phyloP scores from a whole-genome alignment of 2,797 vertebrate genomes.

The Amazona ochrocephala region DNA sequence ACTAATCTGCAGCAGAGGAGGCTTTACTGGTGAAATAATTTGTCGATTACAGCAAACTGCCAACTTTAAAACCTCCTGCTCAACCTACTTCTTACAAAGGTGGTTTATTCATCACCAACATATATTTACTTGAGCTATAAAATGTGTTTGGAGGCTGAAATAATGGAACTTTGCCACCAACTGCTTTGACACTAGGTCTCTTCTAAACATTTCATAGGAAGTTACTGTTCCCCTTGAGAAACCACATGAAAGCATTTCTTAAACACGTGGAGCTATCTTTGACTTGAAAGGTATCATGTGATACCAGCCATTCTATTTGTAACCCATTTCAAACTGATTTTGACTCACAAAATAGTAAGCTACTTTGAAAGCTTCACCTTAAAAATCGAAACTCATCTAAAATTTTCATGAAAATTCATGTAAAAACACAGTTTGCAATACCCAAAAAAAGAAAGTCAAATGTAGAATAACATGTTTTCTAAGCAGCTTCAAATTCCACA shows the following conservation, averaged over 20 bases:
- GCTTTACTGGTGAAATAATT: not conserved
- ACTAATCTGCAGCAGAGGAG: not conserved
- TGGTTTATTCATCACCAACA: not conserved
- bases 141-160: not conserved
- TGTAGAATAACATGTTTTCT: not conserved
- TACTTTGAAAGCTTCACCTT: not conserved
- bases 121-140: not conserved
- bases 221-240: not conserved
- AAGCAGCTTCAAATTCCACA: not conserved
- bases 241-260: conserved; percentile 22
- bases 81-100: not conserved
- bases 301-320: not conserved
- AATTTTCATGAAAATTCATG: conserved; percentile 12
- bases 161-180: not conserved
- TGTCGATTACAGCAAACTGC: not conserved
- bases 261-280: not conserved
- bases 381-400: not conserved
- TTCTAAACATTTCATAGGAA: not conserved
- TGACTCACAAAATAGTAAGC: not conserved
- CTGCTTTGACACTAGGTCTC: not conserved
- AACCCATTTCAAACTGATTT: not conserved
- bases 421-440: not conserved
- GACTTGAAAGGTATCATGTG: not conserved
- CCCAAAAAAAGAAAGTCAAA: not conserved
- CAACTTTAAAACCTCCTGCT: not conserved